phyloP scores from a whole-genome alignment of 30 jellyfish, hydroid and myxozoan genomes.

The Rhopilema esculentum region DNA sequence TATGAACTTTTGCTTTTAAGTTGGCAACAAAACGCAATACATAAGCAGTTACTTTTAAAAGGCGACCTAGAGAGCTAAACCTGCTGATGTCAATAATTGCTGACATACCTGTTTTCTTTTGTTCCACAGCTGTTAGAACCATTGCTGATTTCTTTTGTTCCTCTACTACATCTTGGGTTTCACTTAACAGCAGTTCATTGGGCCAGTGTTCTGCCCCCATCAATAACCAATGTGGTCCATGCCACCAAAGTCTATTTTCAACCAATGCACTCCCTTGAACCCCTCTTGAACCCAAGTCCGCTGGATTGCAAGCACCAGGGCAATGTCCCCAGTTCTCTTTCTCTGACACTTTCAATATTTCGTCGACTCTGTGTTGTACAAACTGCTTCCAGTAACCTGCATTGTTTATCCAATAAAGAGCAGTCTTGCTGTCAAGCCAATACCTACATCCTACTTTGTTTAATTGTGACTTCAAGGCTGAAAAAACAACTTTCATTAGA shows the following conservation, averaged over 20 bases:
- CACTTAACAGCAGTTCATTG: not conserved
- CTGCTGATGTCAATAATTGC: not conserved
- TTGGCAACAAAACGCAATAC: conserved; percentile 14
- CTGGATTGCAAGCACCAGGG: conserved; percentile 42
- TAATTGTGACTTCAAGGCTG: conserved; percentile 6
- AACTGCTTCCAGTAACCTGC: conserved; percentile 19
- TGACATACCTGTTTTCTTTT: not conserved
- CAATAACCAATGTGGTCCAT: conserved; percentile 51
- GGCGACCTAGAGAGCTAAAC: not conserved
- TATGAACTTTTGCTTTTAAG: not conserved
- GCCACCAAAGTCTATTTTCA: conserved; percentile 51
- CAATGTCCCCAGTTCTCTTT: too few species aligned
- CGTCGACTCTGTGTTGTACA: conserved; percentile 33
- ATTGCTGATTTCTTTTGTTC: conserved; percentile 17
- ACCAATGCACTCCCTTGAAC: conserved; percentile 6
- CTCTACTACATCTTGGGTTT: not conserved
- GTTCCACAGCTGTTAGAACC: not conserved
- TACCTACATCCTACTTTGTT: too few species aligned
- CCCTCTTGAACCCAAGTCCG: conserved; percentile 60
- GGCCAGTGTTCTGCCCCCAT: conserved; percentile 49
- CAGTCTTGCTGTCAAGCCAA: conserved; percentile 54
- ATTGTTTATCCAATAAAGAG: conserved; percentile 33
- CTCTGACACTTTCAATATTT: conserved; percentile 7
- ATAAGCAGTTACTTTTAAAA: conserved; percentile 23
- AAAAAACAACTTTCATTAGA: conserved; percentile 12